Conservation (phyloP, 2,888 invertebrate species). For the Dynastes maya region DNA sequence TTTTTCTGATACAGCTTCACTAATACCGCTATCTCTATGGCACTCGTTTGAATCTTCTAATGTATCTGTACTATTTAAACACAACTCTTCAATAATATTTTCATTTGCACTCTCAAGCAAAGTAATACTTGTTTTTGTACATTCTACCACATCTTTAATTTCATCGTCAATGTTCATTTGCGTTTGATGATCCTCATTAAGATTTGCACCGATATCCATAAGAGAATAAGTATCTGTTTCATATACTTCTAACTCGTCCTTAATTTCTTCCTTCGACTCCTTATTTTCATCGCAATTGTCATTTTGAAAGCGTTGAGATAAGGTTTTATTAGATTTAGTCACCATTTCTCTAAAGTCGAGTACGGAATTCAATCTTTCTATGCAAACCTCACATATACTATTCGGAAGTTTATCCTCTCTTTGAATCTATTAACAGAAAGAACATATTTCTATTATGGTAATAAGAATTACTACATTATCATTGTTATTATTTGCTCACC, state of each 20-base stretch:
- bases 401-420: background rate
- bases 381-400: background rate
- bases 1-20: background rate
- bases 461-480: too few relatives aligned
- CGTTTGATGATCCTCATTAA: background rate
- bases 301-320: background rate
- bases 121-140: too few relatives aligned
- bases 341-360: constrained; percentile 1
- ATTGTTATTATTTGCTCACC: background rate
- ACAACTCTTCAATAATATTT: too few relatives aligned
- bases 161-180: background rate
- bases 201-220: background rate
- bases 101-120: too few relatives aligned
- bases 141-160: background rate
- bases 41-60: background rate
- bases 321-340: background rate
- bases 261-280: background rate
- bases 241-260: background rate
- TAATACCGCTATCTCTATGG: background rate
- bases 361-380: background rate
- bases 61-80: background rate
- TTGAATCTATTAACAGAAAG: background rate
- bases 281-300: background rate
- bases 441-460: too few relatives aligned
- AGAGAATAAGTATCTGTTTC: background rate